A percentile compares a stretch with the other conserved stretches of the same genome.
Evolutionary conservation across 37 sponge, comb jelly and placozoan species (phyloP).

Genomic region (Haliclona indistincta): DNA sequence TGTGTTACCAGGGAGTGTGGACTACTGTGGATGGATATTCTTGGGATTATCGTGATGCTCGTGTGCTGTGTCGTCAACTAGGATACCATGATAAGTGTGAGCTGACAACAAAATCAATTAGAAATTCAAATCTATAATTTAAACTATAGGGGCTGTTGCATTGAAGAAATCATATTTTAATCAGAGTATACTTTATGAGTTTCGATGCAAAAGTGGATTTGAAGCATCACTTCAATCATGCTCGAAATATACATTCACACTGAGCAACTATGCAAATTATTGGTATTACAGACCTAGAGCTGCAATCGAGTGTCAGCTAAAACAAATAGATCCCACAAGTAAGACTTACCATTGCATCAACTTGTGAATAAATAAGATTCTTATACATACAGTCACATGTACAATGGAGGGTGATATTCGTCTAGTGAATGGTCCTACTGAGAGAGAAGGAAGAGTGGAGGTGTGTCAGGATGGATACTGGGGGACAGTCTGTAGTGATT

Average conservation of each 20-base stretch:
- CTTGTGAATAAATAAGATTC: too few relatives aligned
- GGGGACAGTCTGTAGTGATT: neutral
- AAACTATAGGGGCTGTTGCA: constrained; percentile 7
- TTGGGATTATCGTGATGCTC: too few relatives aligned
- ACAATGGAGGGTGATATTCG: neutral
- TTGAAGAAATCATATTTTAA: neutral
- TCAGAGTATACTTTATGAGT: neutral
- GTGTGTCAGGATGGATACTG: constrained; percentile 7
- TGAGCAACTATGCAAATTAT: neutral
- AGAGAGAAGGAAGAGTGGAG: constrained; percentile 8
- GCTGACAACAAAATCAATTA: too few relatives aligned
- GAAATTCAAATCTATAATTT: too few relatives aligned
- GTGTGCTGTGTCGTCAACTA: too few relatives aligned
- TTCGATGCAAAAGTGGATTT: neutral
- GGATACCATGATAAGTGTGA: too few relatives aligned
- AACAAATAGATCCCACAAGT: neutral
- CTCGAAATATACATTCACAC: neutral
- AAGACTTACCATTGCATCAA: neutral
- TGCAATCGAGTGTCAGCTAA: neutral
- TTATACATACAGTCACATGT: neutral
- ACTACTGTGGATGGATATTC: too few relatives aligned
- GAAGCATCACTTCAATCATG: neutral
- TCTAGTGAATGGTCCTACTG: neutral
- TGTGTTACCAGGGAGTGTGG: too few relatives aligned
- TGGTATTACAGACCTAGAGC: constrained; percentile 1